Evolutionary conservation across 2,888 invertebrate species (phyloP).

Genomic region (Dusona sp.): DNA sequence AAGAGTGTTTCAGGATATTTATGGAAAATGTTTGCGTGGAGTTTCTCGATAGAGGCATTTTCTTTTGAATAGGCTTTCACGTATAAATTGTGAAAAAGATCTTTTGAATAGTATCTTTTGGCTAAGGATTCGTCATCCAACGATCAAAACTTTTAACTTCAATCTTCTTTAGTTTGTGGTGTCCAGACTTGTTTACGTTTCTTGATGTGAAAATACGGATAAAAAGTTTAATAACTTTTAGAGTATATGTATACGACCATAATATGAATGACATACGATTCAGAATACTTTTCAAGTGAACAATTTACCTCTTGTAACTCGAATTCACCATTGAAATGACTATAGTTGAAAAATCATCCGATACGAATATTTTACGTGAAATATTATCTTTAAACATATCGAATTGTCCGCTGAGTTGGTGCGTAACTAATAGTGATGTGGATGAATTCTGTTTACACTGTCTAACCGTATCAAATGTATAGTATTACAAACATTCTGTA

Average conservation of each 20-base stretch:
- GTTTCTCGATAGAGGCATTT: slow-evolving; percentile 8
- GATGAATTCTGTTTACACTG: slow-evolving; percentile 30
- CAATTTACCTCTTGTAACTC: not conserved
- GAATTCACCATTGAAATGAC: not conserved
- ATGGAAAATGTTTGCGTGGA: not conserved
- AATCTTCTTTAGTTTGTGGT: not conserved
- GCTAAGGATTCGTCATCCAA: slow-evolving; percentile 13
- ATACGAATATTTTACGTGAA: not conserved
- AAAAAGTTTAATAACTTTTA: not conserved
- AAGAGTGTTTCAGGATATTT: not conserved
- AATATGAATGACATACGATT: not conserved
- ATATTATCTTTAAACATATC: not conserved
- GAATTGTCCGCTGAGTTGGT: slow-evolving; percentile 2
- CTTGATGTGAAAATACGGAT: not conserved
- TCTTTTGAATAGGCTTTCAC: not conserved
- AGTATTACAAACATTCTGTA: slow-evolving; percentile 19
- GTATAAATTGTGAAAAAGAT: slow-evolving; percentile 6
- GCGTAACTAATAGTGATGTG: slow-evolving; percentile 35
- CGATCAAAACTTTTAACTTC: not conserved
- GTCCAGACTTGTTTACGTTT: not conserved
- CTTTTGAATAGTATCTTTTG: slow-evolving; percentile 7
- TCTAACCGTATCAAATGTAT: slow-evolving; percentile 23
- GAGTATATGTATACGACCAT: not conserved
- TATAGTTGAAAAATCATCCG: not conserved
- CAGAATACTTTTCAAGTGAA: not conserved